A percentile compares a stretch with the other conserved stretches of the same genome.
These are phyloP conservation scores for Drosophila nigritarsus DNA, from an alignment of 2,888 invertebrate genomes.

Conservation along the genomic window DNA sequence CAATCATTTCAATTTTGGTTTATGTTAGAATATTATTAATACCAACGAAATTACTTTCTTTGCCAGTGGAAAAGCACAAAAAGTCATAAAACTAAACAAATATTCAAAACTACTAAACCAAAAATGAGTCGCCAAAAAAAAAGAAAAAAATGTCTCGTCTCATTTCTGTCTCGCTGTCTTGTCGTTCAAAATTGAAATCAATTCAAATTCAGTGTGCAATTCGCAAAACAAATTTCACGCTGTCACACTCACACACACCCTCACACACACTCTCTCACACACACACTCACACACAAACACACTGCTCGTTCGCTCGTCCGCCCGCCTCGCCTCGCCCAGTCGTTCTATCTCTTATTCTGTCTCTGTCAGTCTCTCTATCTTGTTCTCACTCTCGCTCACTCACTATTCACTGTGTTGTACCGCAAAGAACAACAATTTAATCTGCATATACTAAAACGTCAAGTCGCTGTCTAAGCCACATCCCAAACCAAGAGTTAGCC, in stretches of 20 bases:
- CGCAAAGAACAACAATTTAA: constrained; percentile 53
- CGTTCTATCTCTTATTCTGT: constrained; percentile 26
- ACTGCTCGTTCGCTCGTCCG: constrained; percentile 56
- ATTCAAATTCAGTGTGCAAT: constrained; percentile 49
- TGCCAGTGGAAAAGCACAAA: constrained; percentile 48
- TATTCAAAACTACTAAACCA: constrained; percentile 7
- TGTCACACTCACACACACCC: constrained; percentile 29
- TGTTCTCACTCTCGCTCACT: constrained; percentile 31
- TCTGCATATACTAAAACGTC: constrained; percentile 70
- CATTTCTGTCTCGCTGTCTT: constrained; percentile 51
- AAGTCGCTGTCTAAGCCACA: constrained; percentile 58
- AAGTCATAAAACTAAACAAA: not conserved
- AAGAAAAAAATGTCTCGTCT: constrained; percentile 30
- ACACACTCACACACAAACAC: constrained; percentile 9
- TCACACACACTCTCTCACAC: constrained; percentile 5
- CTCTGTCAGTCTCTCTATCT: constrained; percentile 30
- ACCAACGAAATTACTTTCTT: constrained; percentile 4
- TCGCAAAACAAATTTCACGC: constrained; percentile 58
- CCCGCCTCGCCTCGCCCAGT: constrained; percentile 53
- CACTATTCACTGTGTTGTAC: constrained; percentile 51
- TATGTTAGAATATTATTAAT: not conserved
- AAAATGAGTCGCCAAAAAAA: constrained; percentile 18
- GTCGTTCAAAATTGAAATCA: constrained; percentile 44
- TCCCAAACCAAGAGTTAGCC: constrained; percentile 43
- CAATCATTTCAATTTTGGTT: not conserved